phyloP scores from a whole-genome alignment of 2,888 invertebrate genomes.

The Himalopsyche tibetana region DNA sequence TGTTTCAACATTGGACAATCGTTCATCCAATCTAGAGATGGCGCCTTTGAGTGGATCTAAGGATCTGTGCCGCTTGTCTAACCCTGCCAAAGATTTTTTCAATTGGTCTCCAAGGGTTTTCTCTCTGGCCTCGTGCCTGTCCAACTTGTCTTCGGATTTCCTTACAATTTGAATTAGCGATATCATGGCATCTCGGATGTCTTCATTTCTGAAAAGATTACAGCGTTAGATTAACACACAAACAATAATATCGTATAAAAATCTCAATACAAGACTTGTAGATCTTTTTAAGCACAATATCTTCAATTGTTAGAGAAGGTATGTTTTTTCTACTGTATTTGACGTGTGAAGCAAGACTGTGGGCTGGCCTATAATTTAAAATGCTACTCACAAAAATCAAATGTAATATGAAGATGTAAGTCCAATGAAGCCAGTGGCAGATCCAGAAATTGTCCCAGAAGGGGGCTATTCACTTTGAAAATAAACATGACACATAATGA shows the following conservation, averaged over 20 bases:
- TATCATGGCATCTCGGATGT: constrained; percentile 87
- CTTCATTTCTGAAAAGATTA: constrained; percentile 77
- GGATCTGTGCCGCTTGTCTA: constrained; percentile 85
- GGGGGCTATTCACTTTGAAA: no score
- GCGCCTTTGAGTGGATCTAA: constrained; percentile 84
- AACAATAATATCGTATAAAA: constrained; percentile 18
- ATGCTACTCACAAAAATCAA: no score
- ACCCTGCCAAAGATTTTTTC: constrained; percentile 82
- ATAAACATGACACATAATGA: no score
- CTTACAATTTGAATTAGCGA: constrained; percentile 89
- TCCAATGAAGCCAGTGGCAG: no score
- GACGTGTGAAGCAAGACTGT: no score
- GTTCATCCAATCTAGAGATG: constrained; percentile 84
- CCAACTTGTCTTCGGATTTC: constrained; percentile 87
- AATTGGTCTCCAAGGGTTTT: constrained; percentile 86
- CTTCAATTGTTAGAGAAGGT: no score
- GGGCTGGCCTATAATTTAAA: no score
- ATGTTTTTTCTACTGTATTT: no score
- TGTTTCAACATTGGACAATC: constrained; percentile 86
- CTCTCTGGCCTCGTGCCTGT: constrained; percentile 89
- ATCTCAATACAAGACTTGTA: background rate
- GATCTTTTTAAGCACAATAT: no score
- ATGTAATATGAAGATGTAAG: no score
- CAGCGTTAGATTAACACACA: background rate
- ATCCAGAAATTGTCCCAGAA: no score